These are phyloP conservation scores for Aldabrachelys gigantea DNA, from an alignment of 2,113 vertebrate genomes.

Conservation along the genomic window DNA sequence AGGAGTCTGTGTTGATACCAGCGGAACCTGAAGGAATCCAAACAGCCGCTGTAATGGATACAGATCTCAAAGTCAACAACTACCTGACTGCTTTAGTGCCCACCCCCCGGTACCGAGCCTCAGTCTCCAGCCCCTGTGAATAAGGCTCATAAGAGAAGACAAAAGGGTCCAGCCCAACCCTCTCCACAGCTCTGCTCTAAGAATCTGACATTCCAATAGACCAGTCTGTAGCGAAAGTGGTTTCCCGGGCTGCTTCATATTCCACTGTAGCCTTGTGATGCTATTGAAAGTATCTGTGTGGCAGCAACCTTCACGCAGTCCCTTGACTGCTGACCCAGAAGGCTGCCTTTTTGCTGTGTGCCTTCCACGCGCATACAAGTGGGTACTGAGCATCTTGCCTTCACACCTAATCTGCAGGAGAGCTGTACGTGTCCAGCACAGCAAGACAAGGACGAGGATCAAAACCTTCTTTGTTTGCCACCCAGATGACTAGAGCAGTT, in stretches of 20 bases:
- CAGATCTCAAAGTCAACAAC: not conserved
- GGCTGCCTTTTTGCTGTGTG: fast-evolving
- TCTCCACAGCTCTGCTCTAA: not conserved
- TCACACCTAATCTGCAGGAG: not conserved
- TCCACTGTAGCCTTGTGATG: not conserved
- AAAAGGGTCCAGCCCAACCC: not conserved
- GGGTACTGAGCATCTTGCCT: not conserved
- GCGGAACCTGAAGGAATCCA: not conserved
- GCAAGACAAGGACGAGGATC: not conserved
- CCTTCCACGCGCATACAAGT: not conserved
- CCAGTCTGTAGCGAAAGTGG: too few species aligned
- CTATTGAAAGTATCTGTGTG: not conserved
- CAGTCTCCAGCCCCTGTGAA: not conserved
- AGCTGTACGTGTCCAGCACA: not conserved
- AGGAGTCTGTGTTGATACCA: not conserved
- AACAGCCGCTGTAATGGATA: not conserved
- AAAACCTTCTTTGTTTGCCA: not conserved
- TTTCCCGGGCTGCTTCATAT: not conserved
- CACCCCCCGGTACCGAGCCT: not conserved
- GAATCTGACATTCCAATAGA: too few species aligned
- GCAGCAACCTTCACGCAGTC: not conserved
- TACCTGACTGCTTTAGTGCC: not conserved
- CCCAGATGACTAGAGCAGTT: fast-evolving
- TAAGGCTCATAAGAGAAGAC: not conserved
- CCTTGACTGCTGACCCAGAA: not conserved